Base-by-base conservation (phyloP, 2,113 vertebrate genomes). In the Acinonyx jubatus region DNA sequence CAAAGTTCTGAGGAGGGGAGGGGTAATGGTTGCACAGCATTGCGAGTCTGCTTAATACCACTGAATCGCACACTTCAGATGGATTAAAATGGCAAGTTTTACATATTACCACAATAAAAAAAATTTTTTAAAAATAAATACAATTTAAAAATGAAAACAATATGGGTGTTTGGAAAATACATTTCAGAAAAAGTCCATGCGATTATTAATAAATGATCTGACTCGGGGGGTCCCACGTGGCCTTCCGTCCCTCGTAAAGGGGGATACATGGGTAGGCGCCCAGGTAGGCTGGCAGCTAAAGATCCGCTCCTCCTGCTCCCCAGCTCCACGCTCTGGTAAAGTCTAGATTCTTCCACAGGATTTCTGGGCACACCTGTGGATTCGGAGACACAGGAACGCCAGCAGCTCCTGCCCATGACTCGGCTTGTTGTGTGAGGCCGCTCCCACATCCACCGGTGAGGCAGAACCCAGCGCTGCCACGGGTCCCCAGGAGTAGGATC, bases 161-260 rank as follows among this genome's bases (percentile, higher is more conserved):
- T 57, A 11, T 23, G 13, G 12, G 5, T 48, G 33, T 94, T 73
- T 21, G 27, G 36, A 80, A 55, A 45, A 63, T 5, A 50, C 33
- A n/a, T 69, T 79, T 57, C 52, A 66, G 66, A 76, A 81, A 45
- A 12, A 52, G 18, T 36, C 29, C 61, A 3, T 0, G 0, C 4
- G 63, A 29, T 27, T 5, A 11, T 73, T 9, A 41, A 29, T 21
- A 41, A n/a, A 1, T 16, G 33, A 9, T 79, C 65, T 41, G 13
- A 27, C 12, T 83, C 87, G 4, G 4, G 45, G 63, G 4, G 7
- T 12, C 13, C 3, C 45, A 1, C 2, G 0, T 10, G 38, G 12
- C 7, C 48, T 23, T 33, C 2, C 0, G 0, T 31, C 19, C 9
- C 16, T 12, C 25, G 29, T 14, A 13, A 38, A 0, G 1, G 16